Evolutionary conservation across 2,797 vertebrate species (phyloP), one percentile per base, ranked within the genome.

Genomic region (Dipus sagitta): DNA sequence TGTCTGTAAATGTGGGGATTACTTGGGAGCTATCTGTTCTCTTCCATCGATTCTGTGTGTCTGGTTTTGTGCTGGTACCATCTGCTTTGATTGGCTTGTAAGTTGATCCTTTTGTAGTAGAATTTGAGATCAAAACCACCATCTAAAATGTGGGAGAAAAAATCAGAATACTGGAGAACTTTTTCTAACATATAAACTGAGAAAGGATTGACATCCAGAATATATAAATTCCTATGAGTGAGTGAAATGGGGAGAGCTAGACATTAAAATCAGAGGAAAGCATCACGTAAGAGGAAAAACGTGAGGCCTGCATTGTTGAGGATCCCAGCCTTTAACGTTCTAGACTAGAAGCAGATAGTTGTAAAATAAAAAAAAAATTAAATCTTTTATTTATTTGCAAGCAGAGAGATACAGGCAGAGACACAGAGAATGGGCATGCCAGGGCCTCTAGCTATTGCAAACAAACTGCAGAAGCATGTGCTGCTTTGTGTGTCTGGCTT

Each of bases 61-160:
- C 76, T 81, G 82, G 28, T 62, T 86, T 82, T 90, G 62, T 87
- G 32, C 28, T 17, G 42, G 32, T n/a, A 79, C 67, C 81, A 79
- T 17, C 42, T 79, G 26, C 64, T 85, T 70, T 85, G 42, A 84
- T 47, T 38, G 28, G 42, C 47, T 81, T 82, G 28, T 62, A 87
- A 47, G 62, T 75, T 54, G 67, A 78, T n/a, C 64, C 78, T 93
- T 74, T 81, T 78, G 26, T 58, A 42, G 26, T 90, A 47, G 81
- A 93, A 60, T 90, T 93, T 72, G 68, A 85, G 42, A 79, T 81
- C 7, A 88, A 94, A 90, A 74, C 11, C 5, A 68, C 30, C 30
- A 72, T 60, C 38, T 60, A 92, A 70, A 90, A 86, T 82, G 38
- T 47, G 42, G 72, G 83, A 86, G 81, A 85, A 52, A 76, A n/a